Percentiles rank a stretch among this genome's conserved stretches.
Conservation (phyloP, 2,888 invertebrate species). For the Amphipyra tragopoginis region DNA sequence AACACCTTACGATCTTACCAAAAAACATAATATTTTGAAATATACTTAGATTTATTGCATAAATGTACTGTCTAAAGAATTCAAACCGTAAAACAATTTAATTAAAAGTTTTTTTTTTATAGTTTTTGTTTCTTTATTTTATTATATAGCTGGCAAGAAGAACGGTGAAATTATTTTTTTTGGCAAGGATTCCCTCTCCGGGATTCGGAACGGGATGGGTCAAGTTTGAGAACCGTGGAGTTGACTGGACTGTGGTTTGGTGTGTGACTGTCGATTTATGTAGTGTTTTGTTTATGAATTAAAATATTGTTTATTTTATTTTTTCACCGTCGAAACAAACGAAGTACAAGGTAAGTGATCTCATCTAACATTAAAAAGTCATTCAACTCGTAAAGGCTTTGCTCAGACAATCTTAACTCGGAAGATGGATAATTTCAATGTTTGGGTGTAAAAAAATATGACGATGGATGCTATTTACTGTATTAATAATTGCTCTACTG, state of each 20-base stretch:
- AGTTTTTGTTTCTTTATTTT: conserved; percentile 9
- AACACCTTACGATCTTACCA: background rate
- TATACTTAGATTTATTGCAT: background rate
- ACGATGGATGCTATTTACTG: background rate
- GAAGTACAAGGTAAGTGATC: conserved; percentile 70
- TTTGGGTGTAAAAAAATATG: conserved; percentile 25
- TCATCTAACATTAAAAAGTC: conserved; percentile 27
- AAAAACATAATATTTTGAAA: background rate
- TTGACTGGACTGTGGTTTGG: conserved; percentile 63
- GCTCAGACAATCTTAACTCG: conserved; percentile 17
- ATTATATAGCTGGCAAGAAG: conserved; percentile 28
- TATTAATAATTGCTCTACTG: conserved; percentile 4
- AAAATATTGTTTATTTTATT: conserved; percentile 62
- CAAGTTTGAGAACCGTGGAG: conserved; percentile 42
- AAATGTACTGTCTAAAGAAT: background rate
- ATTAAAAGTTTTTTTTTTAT: background rate
- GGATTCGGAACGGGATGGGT: conserved; percentile 55
- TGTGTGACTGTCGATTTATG: conserved; percentile 61
- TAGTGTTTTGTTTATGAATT: conserved; percentile 79
- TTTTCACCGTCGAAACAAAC: conserved; percentile 55
- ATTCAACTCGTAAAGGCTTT: conserved; percentile 25
- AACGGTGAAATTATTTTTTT: conserved; percentile 26
- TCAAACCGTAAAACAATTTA: background rate
- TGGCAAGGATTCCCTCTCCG: conserved; percentile 43
- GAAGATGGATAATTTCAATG: conserved; percentile 22